phyloP scores from a whole-genome alignment of 2,113 vertebrate genomes.

The Natator depressus region DNA sequence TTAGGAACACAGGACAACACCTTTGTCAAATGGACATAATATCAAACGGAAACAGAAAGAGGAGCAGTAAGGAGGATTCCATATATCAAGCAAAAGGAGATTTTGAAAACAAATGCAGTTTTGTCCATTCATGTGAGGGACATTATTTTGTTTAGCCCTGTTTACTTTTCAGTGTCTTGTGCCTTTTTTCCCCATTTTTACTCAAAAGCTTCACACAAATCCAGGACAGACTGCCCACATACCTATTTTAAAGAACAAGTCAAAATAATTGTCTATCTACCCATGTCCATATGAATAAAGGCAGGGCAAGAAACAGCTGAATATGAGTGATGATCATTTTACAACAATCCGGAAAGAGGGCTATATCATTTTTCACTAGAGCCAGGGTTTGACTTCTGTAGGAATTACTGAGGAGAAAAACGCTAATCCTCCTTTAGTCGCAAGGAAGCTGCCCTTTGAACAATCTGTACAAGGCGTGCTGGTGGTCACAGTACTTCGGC shows the following conservation, averaged over 20 bases:
- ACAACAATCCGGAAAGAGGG: not conserved
- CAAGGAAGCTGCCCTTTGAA: not conserved
- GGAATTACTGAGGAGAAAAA: not conserved
- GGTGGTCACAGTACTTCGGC: fast-evolving
- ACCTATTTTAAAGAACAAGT: not conserved
- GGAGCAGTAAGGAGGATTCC: not conserved
- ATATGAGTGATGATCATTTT: not conserved
- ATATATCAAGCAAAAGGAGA: not conserved
- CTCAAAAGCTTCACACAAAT: not conserved
- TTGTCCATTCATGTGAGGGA: fast-evolving
- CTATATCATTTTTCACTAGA: not conserved
- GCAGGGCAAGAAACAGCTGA: not conserved
- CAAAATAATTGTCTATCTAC: not conserved
- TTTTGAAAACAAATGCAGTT: not conserved
- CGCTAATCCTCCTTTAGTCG: not conserved
- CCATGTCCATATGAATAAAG: not conserved
- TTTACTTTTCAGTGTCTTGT: not conserved
- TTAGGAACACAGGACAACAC: not conserved
- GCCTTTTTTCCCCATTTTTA: not conserved
- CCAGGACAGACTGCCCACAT: not conserved
- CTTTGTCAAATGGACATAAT: not conserved
- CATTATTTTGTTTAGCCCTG: not conserved
- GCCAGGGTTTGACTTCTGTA: not conserved
- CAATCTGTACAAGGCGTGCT: not conserved
- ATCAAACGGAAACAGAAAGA: not conserved